A percentile compares a stretch with the other conserved stretches of the same genome.
Evolutionary conservation across 1,140 invertebrate species (phyloP).

Genomic region (Aricia agestis): DNA sequence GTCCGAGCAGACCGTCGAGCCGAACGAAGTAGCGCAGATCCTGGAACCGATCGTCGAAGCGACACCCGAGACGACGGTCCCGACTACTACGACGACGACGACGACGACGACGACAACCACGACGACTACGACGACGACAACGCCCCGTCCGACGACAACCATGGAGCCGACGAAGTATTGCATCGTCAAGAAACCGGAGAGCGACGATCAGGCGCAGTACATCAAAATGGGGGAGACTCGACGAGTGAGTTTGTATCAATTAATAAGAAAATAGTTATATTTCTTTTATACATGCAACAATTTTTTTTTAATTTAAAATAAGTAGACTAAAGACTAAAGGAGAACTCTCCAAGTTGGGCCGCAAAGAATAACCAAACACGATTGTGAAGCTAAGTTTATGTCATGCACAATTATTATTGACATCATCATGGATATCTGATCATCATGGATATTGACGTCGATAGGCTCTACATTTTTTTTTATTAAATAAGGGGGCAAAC

Average conservation of each 20-base stretch:
- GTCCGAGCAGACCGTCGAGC: slow-evolving; percentile 58
- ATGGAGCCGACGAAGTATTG: slow-evolving; percentile 86
- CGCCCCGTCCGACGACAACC: slow-evolving; percentile 80
- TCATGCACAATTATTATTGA: too few species aligned
- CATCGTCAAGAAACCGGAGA: slow-evolving; percentile 85
- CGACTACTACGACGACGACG: slow-evolving; percentile 75
- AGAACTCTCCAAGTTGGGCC: too few species aligned
- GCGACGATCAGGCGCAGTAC: slow-evolving; percentile 65
- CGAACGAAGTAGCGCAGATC: slow-evolving; percentile 58
- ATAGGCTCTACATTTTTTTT: too few species aligned
- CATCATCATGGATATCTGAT: too few species aligned
- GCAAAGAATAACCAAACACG: too few species aligned
- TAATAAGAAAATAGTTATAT: neutral
- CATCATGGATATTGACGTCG: too few species aligned
- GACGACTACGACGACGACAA: slow-evolving; percentile 73
- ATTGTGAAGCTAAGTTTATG: too few species aligned
- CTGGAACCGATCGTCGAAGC: slow-evolving; percentile 60
- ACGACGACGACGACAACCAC: slow-evolving; percentile 72
- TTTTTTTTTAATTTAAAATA: too few species aligned
- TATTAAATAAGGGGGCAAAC: too few species aligned
- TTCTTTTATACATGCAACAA: too few species aligned
- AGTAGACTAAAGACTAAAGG: too few species aligned
- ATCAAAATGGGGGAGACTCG: slow-evolving; percentile 70
- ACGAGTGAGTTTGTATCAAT: slow-evolving; percentile 45
- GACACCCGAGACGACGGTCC: slow-evolving; percentile 73